These are phyloP conservation scores for Brassicogethes aeneus DNA, from an alignment of 2,888 invertebrate genomes.

Conservation along the genomic window DNA sequence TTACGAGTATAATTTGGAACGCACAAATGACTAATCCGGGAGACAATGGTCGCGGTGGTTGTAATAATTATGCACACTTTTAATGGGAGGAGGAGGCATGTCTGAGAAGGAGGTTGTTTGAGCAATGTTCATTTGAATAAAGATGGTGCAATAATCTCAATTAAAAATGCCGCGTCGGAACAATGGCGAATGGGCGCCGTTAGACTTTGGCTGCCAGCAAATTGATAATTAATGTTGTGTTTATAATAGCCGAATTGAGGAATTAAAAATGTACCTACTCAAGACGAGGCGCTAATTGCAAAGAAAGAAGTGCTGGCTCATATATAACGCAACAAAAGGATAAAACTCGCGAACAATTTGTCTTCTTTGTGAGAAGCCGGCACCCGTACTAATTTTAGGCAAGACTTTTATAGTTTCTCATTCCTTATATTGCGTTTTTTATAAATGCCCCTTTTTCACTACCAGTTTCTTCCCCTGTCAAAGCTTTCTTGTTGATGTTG, in stretches of 20 bases:
- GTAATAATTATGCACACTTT: conserved; percentile 42
- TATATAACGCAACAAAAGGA: conserved; percentile 31
- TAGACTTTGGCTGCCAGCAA: conserved; percentile 32
- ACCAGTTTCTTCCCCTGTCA: conserved; percentile 24
- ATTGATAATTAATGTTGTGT: conserved; percentile 45
- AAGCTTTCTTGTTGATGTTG: conserved; percentile 19
- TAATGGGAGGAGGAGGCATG: conserved; percentile 28
- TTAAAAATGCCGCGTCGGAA: conserved; percentile 41
- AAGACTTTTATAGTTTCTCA: conserved; percentile 38
- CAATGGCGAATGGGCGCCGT: conserved; percentile 34
- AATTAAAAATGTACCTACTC: conserved; percentile 42
- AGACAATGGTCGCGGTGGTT: conserved; percentile 36
- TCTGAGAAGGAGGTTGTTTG: conserved; percentile 25
- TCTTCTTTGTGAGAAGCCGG: conserved; percentile 22
- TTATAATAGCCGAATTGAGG: conserved; percentile 41
- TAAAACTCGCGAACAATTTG: conserved; percentile 25
- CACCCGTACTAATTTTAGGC: conserved; percentile 35
- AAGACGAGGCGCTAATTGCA: conserved; percentile 34
- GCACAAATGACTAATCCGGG: conserved; percentile 41
- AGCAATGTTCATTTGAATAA: conserved; percentile 40
- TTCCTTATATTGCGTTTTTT: conserved; percentile 35
- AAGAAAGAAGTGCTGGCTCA: conserved; percentile 25
- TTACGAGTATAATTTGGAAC: conserved; percentile 40
- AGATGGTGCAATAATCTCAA: conserved; percentile 43
- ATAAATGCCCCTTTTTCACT: conserved; percentile 34